These are phyloP conservation scores for Sebastiscus albofasciatus DNA, from an alignment of 2,797 vertebrate genomes.

Conservation along the genomic window DNA sequence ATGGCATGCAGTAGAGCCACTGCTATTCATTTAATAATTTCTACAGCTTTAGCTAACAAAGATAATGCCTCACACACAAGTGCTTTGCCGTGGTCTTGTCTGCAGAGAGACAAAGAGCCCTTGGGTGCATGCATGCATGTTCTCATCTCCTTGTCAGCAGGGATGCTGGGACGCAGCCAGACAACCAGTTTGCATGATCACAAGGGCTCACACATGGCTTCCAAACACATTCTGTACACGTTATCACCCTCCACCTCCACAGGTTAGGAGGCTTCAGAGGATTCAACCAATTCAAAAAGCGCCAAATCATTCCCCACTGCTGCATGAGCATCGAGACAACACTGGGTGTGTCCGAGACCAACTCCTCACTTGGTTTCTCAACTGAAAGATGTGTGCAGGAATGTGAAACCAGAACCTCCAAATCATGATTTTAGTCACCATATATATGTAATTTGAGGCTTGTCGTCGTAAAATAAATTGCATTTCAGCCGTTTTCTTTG, in stretches of 20 bases:
- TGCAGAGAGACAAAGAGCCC: constrained; percentile 46
- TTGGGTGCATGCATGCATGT: constrained; percentile 11
- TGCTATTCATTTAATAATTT: constrained; percentile 1
- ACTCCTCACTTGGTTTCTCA: not conserved
- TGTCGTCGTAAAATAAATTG: not conserved
- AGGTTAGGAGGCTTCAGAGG: not conserved
- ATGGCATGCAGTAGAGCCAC: not conserved
- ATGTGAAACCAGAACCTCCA: not conserved
- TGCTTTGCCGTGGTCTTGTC: constrained; percentile 10
- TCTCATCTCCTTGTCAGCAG: constrained; percentile 49
- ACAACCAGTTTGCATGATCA: constrained; percentile 20
- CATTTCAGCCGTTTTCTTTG: constrained; percentile 53
- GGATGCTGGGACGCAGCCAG: constrained; percentile 45
- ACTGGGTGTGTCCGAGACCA: constrained; percentile 56
- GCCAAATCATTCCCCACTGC: not conserved
- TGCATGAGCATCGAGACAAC: not conserved
- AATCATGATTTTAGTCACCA: not conserved
- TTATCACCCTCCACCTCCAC: not conserved
- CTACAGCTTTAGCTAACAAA: not conserved
- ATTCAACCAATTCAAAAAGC: not conserved
- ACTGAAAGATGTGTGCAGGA: not conserved
- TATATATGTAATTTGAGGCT: no score
- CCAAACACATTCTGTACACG: not conserved
- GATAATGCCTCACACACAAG: not conserved
- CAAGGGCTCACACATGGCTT: constrained; percentile 28